Evolutionary conservation across 2,888 invertebrate genomes (phyloP).

Genomic region (Dynastes tityus): DNA sequence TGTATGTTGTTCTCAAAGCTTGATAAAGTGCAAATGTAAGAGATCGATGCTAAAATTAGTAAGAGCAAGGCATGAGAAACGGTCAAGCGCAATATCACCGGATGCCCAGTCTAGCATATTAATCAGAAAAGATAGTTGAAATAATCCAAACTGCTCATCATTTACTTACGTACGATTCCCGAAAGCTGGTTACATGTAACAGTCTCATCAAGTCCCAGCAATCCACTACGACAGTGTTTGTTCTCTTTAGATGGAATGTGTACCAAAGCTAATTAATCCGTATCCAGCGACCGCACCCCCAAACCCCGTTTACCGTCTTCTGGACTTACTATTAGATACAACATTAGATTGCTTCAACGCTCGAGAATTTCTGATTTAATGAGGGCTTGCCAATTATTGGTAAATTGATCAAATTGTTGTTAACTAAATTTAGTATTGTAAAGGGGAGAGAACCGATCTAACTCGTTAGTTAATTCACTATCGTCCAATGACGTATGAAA

Average conservation of each 20-base stretch:
- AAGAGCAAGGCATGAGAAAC: neutral
- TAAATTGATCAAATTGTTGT: conserved; percentile 44
- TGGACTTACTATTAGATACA: conserved; percentile 61
- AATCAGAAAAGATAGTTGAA: conserved; percentile 40
- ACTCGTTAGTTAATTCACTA: too few species aligned
- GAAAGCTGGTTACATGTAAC: conserved; percentile 56
- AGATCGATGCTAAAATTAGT: neutral
- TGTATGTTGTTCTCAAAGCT: too few species aligned
- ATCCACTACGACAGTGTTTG: conserved; percentile 58
- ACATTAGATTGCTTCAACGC: conserved; percentile 58
- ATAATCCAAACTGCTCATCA: conserved; percentile 46
- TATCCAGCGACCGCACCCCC: conserved; percentile 56
- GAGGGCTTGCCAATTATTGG: conserved; percentile 59
- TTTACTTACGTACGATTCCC: conserved; percentile 40
- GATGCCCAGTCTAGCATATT: conserved; percentile 18
- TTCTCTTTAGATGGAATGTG: conserved; percentile 56
- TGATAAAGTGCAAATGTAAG: conserved; percentile 45
- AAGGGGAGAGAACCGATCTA: neutral
- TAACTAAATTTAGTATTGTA: conserved; percentile 38
- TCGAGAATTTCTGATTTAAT: conserved; percentile 62
- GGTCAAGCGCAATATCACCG: conserved; percentile 12
- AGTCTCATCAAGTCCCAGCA: conserved; percentile 56
- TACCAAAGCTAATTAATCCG: conserved; percentile 62
- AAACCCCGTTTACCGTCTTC: conserved; percentile 52
- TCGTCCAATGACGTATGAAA: too few species aligned